A percentile compares a stretch with the other conserved stretches of the same genome.
These are phyloP conservation scores for Drosophila phalerata DNA, from an alignment of 2,888 invertebrate species.

Conservation along the genomic window DNA sequence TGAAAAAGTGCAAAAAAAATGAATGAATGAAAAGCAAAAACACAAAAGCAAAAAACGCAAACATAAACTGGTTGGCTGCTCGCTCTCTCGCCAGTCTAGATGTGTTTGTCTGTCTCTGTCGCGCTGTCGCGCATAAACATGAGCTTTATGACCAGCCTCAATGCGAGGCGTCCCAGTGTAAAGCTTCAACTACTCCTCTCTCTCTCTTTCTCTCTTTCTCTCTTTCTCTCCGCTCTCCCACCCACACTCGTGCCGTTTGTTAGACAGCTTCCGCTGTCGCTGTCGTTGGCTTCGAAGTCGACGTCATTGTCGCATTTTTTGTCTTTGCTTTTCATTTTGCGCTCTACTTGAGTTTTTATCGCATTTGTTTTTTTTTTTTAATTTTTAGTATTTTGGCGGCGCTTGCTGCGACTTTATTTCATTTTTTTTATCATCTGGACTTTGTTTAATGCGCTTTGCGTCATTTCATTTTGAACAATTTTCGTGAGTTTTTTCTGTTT, in stretches of 20 bases:
- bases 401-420: slow-evolving; percentile 54
- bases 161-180: slow-evolving; percentile 58
- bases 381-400: slow-evolving; percentile 47
- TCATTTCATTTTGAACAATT: slow-evolving; percentile 71
- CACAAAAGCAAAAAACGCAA: slow-evolving; percentile 23
- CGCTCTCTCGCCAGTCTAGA: slow-evolving; percentile 20
- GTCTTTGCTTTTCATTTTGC: slow-evolving; percentile 56
- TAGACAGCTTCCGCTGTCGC: slow-evolving; percentile 25
- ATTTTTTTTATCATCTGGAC: slow-evolving; percentile 45
- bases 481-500: slow-evolving; percentile 53
- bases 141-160: slow-evolving; percentile 75
- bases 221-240: slow-evolving; percentile 3
- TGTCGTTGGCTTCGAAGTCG: slow-evolving; percentile 37
- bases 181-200: slow-evolving; percentile 14
- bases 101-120: slow-evolving; percentile 25
- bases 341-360: slow-evolving; percentile 67
- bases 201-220: slow-evolving; percentile 12
- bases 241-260: slow-evolving; percentile 28
- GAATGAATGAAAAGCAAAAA: slow-evolving; percentile 18
- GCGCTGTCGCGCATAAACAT: slow-evolving; percentile 52
- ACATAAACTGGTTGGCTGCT: slow-evolving; percentile 58
- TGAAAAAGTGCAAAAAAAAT: slow-evolving; percentile 48
- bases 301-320: slow-evolving; percentile 40
- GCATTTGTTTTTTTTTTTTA: slow-evolving; percentile 30
- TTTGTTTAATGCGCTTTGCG: slow-evolving; percentile 76